Evolutionary conservation across 2,797 vertebrate genomes (phyloP).

Genomic region (Serranus cabrilla): DNA sequence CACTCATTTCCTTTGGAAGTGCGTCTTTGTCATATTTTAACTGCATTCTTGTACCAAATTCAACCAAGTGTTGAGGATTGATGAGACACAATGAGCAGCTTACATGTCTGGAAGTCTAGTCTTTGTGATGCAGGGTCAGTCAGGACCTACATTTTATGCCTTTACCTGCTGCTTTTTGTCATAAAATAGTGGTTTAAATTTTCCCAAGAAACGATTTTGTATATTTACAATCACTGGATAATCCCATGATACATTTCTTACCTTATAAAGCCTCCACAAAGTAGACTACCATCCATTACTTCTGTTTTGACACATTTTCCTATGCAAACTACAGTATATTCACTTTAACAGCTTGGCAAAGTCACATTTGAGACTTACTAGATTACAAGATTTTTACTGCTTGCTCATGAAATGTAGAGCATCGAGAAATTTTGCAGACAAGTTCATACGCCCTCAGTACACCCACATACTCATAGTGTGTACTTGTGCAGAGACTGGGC

Average conservation of each 20-base stretch:
- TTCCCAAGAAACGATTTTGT: constrained; percentile 25
- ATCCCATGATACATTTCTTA: constrained; percentile 30
- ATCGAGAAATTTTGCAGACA: constrained; percentile 16
- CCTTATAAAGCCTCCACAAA: constrained; percentile 38
- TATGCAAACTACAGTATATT: constrained; percentile 9
- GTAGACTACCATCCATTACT: background rate
- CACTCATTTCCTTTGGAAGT: constrained; percentile 15
- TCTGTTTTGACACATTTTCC: constrained; percentile 20
- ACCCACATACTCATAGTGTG: background rate
- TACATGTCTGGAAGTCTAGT: constrained; percentile 12
- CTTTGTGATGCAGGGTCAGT: constrained; percentile 19
- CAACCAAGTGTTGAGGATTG: constrained; percentile 29
- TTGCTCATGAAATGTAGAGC: constrained; percentile 11
- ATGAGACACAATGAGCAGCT: constrained; percentile 18
- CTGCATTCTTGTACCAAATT: constrained; percentile 44
- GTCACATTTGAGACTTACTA: background rate
- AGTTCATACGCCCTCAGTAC: background rate
- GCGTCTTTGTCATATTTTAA: constrained; percentile 43
- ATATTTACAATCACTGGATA: constrained; percentile 36
- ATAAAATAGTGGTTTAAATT: constrained; percentile 28
- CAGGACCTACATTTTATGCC: background rate
- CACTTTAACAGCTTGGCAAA: constrained; percentile 20
- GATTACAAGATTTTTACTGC: constrained; percentile 17
- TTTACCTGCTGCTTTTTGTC: constrained; percentile 29
- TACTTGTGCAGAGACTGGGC: background rate